Evolutionary conservation across 1,140 invertebrate genomes (phyloP).

Genomic region (Pseudomyrmex cubaensis): DNA sequence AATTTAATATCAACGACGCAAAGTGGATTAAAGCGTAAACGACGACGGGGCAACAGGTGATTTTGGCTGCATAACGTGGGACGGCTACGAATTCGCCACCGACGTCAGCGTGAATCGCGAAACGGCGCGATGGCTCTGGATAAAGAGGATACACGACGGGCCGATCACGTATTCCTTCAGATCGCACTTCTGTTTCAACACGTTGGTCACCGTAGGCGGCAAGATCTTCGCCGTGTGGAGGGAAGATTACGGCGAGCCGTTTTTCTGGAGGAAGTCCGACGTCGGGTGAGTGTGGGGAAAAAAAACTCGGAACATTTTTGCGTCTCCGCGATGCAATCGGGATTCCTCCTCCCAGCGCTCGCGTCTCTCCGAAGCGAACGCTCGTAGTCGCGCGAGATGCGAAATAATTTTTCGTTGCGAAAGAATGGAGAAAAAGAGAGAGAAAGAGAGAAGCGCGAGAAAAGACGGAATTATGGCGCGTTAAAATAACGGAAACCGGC

Average conservation of each 20-base stretch:
- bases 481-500: conserved; percentile 14
- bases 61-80: conserved; percentile 86
- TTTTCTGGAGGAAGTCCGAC: conserved; percentile 85
- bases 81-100: conserved; percentile 87
- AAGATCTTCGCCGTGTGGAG: conserved; percentile 87
- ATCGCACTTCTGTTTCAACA: conserved; percentile 85
- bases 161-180: conserved; percentile 86
- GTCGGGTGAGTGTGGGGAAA: conserved; percentile 64
- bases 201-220: conserved; percentile 87
- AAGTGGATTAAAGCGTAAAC: conserved; percentile 34
- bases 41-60: conserved; percentile 80
- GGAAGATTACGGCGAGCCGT: conserved; percentile 83
- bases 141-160: conserved; percentile 88
- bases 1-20: conserved; percentile 43
- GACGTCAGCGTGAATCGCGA: conserved; percentile 86
- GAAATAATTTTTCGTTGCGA: conserved; percentile 7
- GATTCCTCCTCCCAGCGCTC: no score
- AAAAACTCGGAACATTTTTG: not conserved
- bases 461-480: not conserved
- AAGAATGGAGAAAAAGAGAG: not conserved
- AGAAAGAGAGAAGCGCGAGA: not conserved
- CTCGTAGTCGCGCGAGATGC: not conserved
- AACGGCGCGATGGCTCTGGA: conserved; percentile 82
- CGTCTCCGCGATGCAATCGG: conserved; percentile 1
- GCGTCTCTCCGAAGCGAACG: conserved; percentile 8